phyloP scores from a whole-genome alignment of 1,140 invertebrate genomes.

The Rhopalosiphum maidis region DNA sequence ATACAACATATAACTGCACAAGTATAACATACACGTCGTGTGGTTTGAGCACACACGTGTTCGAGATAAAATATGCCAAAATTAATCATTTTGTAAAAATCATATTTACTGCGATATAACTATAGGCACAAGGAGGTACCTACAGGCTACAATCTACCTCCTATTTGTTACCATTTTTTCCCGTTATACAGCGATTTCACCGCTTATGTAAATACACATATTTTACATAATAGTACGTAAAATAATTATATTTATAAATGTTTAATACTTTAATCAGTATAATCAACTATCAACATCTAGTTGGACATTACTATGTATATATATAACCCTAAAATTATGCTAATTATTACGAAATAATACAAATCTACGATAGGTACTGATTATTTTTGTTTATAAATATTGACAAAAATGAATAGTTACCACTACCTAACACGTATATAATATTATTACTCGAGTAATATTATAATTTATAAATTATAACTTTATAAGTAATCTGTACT shows the following conservation, averaged over 20 bases:
- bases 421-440: neutral
- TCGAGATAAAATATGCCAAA: neutral
- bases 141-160: no score
- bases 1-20: neutral
- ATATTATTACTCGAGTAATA: neutral
- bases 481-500: no score
- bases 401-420: neutral
- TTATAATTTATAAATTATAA: no score
- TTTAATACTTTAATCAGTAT: no score
- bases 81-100: neutral
- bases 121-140: no score
- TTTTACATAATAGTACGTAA: no score
- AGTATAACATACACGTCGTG: neutral
- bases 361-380: neutral
- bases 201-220: no score
- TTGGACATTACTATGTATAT: no score
- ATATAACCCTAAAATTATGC: neutral
- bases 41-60: neutral
- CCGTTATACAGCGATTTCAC: no score
- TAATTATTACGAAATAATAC: neutral
- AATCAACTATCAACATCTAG: no score
- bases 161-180: neutral
- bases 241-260: no score
- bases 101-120: neutral
- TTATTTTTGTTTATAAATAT: neutral